Conservation (phyloP, 2,113 vertebrate species). For the Hippocampus comes region DNA sequence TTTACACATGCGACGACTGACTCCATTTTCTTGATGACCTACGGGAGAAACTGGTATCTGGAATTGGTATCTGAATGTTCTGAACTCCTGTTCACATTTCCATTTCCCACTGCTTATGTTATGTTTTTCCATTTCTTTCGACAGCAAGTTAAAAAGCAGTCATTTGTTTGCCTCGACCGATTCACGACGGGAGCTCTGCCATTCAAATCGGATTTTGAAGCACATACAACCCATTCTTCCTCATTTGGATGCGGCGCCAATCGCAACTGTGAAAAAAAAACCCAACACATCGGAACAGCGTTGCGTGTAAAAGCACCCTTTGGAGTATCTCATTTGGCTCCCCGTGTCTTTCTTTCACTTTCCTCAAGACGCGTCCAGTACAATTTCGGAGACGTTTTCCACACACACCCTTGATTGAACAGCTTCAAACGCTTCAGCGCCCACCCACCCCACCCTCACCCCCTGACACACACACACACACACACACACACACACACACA, state of each 20-base stretch:
- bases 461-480: not conserved
- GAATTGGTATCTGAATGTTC: not conserved
- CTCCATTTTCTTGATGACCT: too few relatives aligned
- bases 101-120: not conserved
- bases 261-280: not conserved
- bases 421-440: slow-evolving; percentile 66
- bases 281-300: not conserved
- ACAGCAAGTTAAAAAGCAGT: too few relatives aligned
- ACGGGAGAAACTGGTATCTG: too few relatives aligned
- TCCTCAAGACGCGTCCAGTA: slow-evolving; percentile 20
- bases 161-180: not conserved
- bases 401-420: slow-evolving; percentile 60
- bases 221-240: not conserved
- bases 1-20: too few relatives aligned
- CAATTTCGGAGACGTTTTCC: slow-evolving; percentile 55
- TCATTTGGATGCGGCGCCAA: not conserved
- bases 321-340: not conserved
- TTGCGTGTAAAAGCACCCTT: not conserved
- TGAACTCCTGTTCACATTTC: not conserved
- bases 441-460: not conserved
- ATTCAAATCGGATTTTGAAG: not conserved
- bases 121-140: too few relatives aligned
- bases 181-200: not conserved
- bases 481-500: not conserved
- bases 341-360: not conserved